Percentiles rank a stretch among this genome's conserved stretches.
These are phyloP conservation scores for Urophycis tenuis DNA, from an alignment of 2,797 vertebrate genomes.

Conservation along the genomic window DNA sequence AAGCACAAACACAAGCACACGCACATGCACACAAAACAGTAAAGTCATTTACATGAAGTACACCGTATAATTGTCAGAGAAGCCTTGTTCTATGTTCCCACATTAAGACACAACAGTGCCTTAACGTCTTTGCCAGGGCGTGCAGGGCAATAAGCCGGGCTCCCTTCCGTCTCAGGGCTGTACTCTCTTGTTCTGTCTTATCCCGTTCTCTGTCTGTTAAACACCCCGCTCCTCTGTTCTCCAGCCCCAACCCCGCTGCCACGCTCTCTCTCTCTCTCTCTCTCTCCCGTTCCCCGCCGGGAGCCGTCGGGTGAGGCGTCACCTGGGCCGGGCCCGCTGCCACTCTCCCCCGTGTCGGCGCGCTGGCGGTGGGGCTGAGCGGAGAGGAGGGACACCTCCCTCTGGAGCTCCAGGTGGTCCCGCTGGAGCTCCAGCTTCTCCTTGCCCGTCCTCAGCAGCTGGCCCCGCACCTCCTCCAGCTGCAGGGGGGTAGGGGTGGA, in stretches of 20 bases:
- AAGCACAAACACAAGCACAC: background rate
- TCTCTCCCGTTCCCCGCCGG: no score
- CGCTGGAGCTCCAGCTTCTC: conserved; percentile 73
- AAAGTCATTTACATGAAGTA: background rate
- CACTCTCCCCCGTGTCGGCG: conserved; percentile 58
- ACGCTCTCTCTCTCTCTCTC: no score
- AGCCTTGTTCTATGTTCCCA: background rate
- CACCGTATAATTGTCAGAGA: background rate
- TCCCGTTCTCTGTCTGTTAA: background rate
- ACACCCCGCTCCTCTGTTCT: background rate
- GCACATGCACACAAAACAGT: background rate
- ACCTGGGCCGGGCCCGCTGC: conserved; percentile 20
- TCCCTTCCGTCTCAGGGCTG: background rate
- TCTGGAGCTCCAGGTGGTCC: conserved; percentile 64
- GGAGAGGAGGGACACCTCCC: conserved; percentile 63
- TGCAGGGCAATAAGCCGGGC: background rate
- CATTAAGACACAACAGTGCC: no score
- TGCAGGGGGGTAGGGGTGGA: conserved; percentile 42
- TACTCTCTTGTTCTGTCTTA: background rate
- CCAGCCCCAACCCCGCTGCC: conserved; percentile 29
- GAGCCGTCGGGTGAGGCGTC: background rate
- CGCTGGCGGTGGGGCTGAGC: conserved; percentile 52
- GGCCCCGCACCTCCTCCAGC: conserved; percentile 81
- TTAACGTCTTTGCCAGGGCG: no score
- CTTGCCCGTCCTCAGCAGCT: conserved; percentile 75